Base-by-base conservation (phyloP, 2,113 vertebrate species). In the Xyliphius kryptos region DNA sequence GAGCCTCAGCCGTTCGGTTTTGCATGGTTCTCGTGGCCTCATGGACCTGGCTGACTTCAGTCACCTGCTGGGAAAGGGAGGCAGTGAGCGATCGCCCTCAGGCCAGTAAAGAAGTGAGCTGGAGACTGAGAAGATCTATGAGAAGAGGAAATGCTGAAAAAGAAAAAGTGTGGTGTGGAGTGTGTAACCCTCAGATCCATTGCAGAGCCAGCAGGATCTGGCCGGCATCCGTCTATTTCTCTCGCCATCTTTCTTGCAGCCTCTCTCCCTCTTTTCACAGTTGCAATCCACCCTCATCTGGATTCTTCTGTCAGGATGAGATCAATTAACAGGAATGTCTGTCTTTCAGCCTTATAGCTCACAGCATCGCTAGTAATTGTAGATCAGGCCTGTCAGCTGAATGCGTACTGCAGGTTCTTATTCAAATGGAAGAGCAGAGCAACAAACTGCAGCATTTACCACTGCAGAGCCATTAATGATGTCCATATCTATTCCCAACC, bases 31-130 rank as follows among this genome's bases (percentile, higher is more conserved):
- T 41, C 85, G 73, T 70, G 86, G 73, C 63, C 67, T 86, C 64
- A 81, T 89, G 55, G 88, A 91, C 47, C 75, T 89, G 76, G 87
- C 91, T 70, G 94, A 97, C 85, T 87, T 92, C 70, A 90, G 91
- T 51, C 85, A 86, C 59, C 82, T 92, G 66, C 90, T 95, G 74
- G 80, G 90, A 67, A 91, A 89, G 72, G 90, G 88, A 70, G 88
- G 88, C 54, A 74, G 80, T 40, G 92, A 97, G 67, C 90, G 93
- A 86, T 93, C 94, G 88, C 89, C 92, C 46, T 65, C 86, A 53
- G 90, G 87, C 70, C 87, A 89, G 70, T 89, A 85, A 89, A 73
- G 15, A 46, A 64, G 3, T 10, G n/a, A 5, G 61, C 17, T n/a
- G 11, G 19, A 52, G 49, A 44, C n/a, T 17, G 16, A 20, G 19